Conservation (phyloP, 2,113 vertebrate species). For the Microcebus murinus region DNA sequence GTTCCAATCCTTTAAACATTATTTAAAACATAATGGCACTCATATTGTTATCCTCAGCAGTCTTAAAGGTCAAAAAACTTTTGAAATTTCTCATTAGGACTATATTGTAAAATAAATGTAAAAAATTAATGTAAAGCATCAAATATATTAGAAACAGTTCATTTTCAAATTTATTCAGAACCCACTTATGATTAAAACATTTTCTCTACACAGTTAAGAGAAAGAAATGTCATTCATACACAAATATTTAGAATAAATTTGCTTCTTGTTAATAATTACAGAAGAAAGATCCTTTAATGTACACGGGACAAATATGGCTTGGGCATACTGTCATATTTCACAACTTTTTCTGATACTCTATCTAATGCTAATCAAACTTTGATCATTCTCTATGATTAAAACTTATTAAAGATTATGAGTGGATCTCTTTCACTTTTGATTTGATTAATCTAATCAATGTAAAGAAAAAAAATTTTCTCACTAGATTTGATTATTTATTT, state of each 20-base stretch:
- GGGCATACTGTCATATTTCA: not conserved
- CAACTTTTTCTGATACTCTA: not conserved
- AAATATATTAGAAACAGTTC: not conserved
- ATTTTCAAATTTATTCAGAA: not conserved
- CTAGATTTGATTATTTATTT: not conserved
- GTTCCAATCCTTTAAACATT: conserved; percentile 47
- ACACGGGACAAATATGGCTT: not conserved
- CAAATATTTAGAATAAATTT: not conserved
- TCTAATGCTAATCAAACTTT: not conserved
- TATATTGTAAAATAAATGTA: conserved; percentile 26
- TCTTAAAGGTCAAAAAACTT: conserved; percentile 58
- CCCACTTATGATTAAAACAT: not conserved
- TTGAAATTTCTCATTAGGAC: conserved; percentile 39
- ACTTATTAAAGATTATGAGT: not conserved
- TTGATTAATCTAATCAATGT: not conserved
- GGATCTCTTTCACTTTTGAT: not conserved
- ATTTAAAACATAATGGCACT: conserved; percentile 58
- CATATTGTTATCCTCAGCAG: conserved; percentile 41
- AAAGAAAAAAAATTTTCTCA: conserved; percentile 27
- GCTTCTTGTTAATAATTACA: not conserved
- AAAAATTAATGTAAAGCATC: conserved; percentile 22
- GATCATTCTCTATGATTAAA: not conserved
- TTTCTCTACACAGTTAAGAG: not conserved
- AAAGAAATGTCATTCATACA: not conserved
- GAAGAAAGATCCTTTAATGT: not conserved